phyloP scores from a whole-genome alignment of 2,113 vertebrate species.

The Panthera tigris region DNA sequence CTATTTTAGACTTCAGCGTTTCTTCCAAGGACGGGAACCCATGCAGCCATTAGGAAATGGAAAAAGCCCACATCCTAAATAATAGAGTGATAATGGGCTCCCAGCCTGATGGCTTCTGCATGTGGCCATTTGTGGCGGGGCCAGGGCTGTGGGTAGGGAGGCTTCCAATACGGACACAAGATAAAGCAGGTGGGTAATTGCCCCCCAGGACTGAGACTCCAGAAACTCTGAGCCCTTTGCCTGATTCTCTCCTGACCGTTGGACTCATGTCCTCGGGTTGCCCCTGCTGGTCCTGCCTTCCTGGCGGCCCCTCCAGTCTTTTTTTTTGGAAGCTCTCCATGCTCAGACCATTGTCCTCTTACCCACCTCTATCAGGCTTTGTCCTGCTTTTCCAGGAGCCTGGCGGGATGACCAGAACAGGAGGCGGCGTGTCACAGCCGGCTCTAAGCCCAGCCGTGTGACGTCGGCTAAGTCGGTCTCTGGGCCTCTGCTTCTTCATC shows the following conservation, averaged over 20 bases:
- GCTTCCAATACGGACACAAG: neutral
- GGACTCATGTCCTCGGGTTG: neutral
- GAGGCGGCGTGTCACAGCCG: accelerated
- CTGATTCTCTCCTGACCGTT: neutral
- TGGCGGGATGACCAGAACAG: neutral
- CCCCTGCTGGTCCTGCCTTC: neutral
- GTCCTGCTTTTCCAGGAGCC: neutral
- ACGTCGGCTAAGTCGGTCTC: neutral
- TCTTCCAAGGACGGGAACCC: slow-evolving; percentile 72
- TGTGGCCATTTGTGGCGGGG: neutral
- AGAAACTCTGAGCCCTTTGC: neutral
- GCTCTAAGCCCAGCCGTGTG: neutral
- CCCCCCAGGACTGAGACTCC: neutral
- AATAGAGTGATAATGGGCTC: neutral
- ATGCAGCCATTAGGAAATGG: slow-evolving; percentile 58
- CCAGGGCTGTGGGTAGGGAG: neutral
- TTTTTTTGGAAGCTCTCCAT: neutral
- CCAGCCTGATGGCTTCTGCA: neutral
- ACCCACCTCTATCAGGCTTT: neutral
- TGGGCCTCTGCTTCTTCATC: neutral
- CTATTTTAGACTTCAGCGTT: slow-evolving; percentile 43
- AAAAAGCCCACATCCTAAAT: slow-evolving; percentile 69
- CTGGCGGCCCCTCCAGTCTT: neutral
- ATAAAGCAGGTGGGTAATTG: neutral
- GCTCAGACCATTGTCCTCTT: neutral